Evolutionary conservation across 2,888 invertebrate species (phyloP).

Genomic region (Himalopsyche japonica): DNA sequence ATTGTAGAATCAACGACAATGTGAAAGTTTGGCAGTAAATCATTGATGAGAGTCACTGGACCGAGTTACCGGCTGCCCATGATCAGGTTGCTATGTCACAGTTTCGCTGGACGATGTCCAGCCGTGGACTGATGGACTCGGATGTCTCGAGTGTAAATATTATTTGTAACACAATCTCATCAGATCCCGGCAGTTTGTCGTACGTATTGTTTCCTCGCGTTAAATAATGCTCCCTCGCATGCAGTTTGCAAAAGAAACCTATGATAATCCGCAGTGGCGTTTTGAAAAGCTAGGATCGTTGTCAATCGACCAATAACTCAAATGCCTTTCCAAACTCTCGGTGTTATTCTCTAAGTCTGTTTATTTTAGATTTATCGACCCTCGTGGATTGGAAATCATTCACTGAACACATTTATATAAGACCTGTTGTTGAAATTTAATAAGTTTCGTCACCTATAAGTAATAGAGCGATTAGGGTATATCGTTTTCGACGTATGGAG

Average conservation of each 20-base stretch:
- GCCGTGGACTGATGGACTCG: background rate
- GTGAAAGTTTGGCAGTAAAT: no score
- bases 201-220: background rate
- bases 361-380: slow-evolving; percentile 13
- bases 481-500: background rate
- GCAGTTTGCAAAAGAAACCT: background rate
- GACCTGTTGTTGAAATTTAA: background rate
- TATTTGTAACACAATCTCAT: background rate
- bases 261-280: background rate
- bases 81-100: no score
- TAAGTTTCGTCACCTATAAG: background rate
- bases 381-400: background rate
- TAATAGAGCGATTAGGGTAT: background rate
- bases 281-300: slow-evolving; percentile 11
- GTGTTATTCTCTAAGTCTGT: slow-evolving; percentile 26
- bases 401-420: background rate
- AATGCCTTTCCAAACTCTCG: slow-evolving; percentile 31
- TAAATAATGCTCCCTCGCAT: background rate
- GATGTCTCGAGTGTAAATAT: background rate
- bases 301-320: slow-evolving; percentile 34
- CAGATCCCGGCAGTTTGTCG: background rate
- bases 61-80: background rate
- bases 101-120: background rate
- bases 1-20: no score
- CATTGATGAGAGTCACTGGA: no score